Conservation (phyloP, 2,797 vertebrate genomes). For the Myotis findleyi region DNA sequence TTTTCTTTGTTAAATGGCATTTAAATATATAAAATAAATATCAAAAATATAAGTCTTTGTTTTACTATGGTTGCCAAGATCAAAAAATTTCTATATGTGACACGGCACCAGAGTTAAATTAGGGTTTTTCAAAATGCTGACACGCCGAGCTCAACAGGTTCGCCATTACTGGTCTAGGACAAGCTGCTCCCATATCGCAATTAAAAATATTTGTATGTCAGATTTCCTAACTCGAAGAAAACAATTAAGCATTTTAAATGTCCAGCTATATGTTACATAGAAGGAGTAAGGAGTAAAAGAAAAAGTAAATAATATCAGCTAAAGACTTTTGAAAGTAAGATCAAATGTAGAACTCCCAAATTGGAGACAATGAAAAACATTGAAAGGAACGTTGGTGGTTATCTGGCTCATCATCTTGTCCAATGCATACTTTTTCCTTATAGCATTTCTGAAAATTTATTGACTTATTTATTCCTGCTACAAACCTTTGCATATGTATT, state of each 20-base stretch:
- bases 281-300: conserved; percentile 30
- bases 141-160: too few relatives aligned
- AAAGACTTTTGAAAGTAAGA: conserved; percentile 27
- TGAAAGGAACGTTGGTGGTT: neutral
- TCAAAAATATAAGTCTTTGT: too few relatives aligned
- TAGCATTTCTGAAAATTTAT: neutral
- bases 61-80: too few relatives aligned
- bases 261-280: neutral
- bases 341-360: neutral
- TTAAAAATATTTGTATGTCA: conserved; percentile 39
- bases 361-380: neutral
- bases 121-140: too few relatives aligned
- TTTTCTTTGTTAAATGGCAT: too few relatives aligned
- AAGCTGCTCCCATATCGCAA: neutral
- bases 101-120: too few relatives aligned
- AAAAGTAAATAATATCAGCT: neutral
- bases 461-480: neutral
- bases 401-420: neutral
- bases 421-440: neutral
- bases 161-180: neutral
- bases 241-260: conserved; percentile 44
- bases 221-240: conserved; percentile 32
- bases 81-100: too few relatives aligned
- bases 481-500: neutral
- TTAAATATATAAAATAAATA: too few relatives aligned